Base-by-base conservation (phyloP, 1,140 invertebrate genomes). In the Brachionus sp. region DNA sequence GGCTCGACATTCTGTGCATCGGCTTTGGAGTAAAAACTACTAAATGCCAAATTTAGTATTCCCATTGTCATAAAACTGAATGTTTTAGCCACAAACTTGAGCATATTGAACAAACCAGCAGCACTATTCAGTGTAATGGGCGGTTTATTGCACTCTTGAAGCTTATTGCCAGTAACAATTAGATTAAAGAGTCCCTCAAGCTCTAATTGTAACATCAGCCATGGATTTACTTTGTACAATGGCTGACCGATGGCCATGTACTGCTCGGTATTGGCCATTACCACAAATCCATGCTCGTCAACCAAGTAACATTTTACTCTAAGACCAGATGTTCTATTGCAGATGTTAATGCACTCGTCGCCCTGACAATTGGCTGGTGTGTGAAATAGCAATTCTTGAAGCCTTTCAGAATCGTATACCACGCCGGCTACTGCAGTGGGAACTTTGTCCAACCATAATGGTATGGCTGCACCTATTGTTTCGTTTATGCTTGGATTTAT, bases 121-220 rank as follows among this genome's bases (percentile, higher is more conserved):
- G 77, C 77, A 10, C 5, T 39, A 23, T 66, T 80, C 3, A 80
- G 39, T 3, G 35, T 16, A 29, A n/a, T 80, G 10, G 50, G 77
- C 4, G 77, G 77, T 42, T 57, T 53, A 9, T 37, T 37, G 29
- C 77, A 80, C 5, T 80, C 77, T 42, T 80, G 50, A 57, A 57
- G 23, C 19, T 80, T 66, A 19, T 80, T 80, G 6, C 77, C 77
- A 3, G 77, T 35, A 2, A 80, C 57, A n/a, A 80, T 80, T 19
- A 80, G 29, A 80, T 80, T 29, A 42, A 39, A 80, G 4, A 80
- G 46, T 39, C 77, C 77, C 5, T 80, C 77, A 19, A 80, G 33
- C 33, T 80, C 77, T 13, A 80, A 29, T 42, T 80, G 77, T n/a
- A 80, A 19, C 77, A 80, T 80, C 6, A 80, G 53, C 77, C 77